Conservation (phyloP, 2,888 invertebrate genomes). For the Chymomyza fuscimana region DNA sequence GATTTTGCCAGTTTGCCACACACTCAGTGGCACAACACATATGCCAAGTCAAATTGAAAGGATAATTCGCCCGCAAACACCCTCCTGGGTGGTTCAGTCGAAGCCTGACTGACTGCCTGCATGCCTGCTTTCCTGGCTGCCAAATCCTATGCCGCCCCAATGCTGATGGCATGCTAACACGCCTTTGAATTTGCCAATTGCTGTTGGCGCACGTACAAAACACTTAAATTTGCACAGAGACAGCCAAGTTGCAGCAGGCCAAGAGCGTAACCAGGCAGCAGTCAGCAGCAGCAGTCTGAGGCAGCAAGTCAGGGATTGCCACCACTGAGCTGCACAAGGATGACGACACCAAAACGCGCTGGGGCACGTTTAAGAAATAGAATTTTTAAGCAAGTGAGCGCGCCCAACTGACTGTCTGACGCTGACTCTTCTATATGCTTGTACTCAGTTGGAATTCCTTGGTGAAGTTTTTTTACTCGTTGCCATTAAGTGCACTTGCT, state of each 20-base stretch:
- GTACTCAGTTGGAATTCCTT: background rate
- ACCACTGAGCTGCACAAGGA: slow-evolving; percentile 34
- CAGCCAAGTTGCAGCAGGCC: slow-evolving; percentile 5
- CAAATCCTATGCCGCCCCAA: slow-evolving; percentile 7
- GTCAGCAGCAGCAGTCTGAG: slow-evolving; percentile 2
- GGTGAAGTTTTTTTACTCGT: background rate
- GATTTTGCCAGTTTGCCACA: slow-evolving; percentile 53
- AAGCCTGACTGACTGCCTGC: slow-evolving; percentile 26
- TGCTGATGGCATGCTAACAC: slow-evolving; percentile 75
- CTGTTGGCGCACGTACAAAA: slow-evolving; percentile 76
- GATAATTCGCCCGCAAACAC: slow-evolving; percentile 79
- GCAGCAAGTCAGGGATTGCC: background rate
- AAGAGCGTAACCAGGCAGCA: background rate
- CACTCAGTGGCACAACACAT: slow-evolving; percentile 58
- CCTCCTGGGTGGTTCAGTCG: slow-evolving; percentile 64
- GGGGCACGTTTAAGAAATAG: slow-evolving; percentile 72
- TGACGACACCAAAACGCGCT: slow-evolving; percentile 39
- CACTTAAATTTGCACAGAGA: slow-evolving; percentile 75
- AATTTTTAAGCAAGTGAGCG: slow-evolving; percentile 67
- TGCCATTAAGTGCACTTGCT: slow-evolving; percentile 30
- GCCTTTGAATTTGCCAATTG: slow-evolving; percentile 78
- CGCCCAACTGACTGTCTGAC: slow-evolving; percentile 19
- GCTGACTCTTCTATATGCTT: background rate
- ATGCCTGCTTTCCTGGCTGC: background rate
- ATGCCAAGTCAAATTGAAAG: slow-evolving; percentile 79